phyloP scores from a whole-genome alignment of 2,113 vertebrate species.

The Gnathonemus longibarbis region DNA sequence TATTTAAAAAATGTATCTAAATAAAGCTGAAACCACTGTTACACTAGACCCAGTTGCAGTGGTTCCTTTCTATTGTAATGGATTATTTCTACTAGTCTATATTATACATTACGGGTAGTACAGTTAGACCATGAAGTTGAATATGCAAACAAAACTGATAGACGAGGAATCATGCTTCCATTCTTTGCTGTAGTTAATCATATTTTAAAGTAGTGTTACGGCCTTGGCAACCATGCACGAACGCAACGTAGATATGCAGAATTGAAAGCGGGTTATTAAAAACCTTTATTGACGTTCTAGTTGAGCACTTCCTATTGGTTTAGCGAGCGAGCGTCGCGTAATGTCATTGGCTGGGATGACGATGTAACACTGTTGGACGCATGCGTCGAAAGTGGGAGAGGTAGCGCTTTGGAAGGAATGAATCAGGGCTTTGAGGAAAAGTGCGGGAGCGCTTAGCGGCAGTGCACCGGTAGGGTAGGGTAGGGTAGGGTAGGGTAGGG shows the following conservation, averaged over 20 bases:
- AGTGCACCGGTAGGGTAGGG: not conserved
- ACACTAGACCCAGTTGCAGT: not conserved
- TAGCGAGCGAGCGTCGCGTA: not conserved
- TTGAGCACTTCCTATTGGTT: slow-evolving; percentile 18
- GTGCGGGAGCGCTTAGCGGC: not conserved
- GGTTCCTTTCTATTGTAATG: not conserved
- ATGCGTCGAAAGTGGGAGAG: slow-evolving; percentile 6
- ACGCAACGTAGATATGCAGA: not conserved
- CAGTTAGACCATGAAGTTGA: not conserved
- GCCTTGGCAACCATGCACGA: not conserved
- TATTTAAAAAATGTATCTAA: not conserved
- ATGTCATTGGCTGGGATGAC: slow-evolving; percentile 13
- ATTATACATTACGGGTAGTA: not conserved
- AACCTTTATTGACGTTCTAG: not conserved
- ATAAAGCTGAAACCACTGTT: not conserved
- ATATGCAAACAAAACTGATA: not conserved
- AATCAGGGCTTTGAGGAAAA: not conserved
- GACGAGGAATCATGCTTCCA: not conserved
- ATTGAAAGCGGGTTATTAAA: not conserved
- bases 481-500: not conserved
- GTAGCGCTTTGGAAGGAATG: not conserved
- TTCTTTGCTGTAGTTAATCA: not conserved
- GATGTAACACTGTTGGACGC: not conserved
- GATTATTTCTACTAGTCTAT: not conserved
- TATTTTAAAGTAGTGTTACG: not conserved